Evolutionary conservation across 2,888 invertebrate genomes (phyloP).

Genomic region (Acleris literana): DNA sequence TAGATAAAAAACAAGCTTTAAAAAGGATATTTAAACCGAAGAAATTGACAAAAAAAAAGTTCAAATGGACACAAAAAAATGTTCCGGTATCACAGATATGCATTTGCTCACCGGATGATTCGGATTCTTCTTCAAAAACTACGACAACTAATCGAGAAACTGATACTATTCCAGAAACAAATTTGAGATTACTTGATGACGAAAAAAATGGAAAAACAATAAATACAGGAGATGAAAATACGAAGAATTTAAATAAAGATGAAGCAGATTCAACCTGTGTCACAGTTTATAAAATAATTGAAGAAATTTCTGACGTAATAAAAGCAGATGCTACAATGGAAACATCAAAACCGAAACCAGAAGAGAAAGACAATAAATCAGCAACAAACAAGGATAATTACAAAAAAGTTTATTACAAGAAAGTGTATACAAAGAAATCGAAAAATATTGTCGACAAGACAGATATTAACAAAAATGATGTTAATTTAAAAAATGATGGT

Average conservation of each 20-base stretch:
- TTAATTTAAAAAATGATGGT: slow-evolving; percentile 22
- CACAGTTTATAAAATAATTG: slow-evolving; percentile 11
- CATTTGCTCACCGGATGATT: slow-evolving; percentile 35
- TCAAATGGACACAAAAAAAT: slow-evolving; percentile 19
- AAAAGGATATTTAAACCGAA: slow-evolving; percentile 29
- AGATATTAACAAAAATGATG: slow-evolving; percentile 29
- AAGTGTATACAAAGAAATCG: slow-evolving; percentile 28
- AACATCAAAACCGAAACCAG: background rate
- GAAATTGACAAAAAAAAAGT: slow-evolving; percentile 7
- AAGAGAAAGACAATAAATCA: background rate
- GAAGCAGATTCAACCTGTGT: background rate
- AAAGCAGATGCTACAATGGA: background rate
- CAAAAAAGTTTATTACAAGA: slow-evolving; percentile 20
- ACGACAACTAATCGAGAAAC: slow-evolving; percentile 33
- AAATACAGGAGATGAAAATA: background rate
- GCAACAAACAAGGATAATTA: slow-evolving; percentile 25
- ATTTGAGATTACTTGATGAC: slow-evolving; percentile 46
- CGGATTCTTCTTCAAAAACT: slow-evolving; percentile 24
- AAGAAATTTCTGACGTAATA: background rate
- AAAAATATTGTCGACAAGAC: slow-evolving; percentile 35
- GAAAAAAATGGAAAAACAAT: slow-evolving; percentile 24
- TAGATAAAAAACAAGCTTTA: background rate
- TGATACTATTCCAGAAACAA: slow-evolving; percentile 47
- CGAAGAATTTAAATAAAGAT: slow-evolving; percentile 25
- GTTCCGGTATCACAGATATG: slow-evolving; percentile 37